Evolutionary conservation across 2,888 invertebrate species (phyloP).

Genomic region (Camptogramma bilineatum): DNA sequence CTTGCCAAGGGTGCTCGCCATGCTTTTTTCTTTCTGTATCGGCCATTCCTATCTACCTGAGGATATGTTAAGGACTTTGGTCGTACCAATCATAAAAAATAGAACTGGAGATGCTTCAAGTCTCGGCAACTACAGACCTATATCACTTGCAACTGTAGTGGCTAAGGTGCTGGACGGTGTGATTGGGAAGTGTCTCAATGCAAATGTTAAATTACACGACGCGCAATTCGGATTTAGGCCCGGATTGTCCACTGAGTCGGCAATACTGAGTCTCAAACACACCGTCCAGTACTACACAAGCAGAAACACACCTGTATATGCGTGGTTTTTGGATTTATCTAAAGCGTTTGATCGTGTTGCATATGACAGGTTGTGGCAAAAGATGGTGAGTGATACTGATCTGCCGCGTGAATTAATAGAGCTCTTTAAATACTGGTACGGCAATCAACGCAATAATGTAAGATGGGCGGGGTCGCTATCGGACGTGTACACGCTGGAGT

Average conservation of each 20-base stretch:
- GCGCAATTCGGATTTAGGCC: neutral
- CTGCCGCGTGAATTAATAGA: too few relatives aligned
- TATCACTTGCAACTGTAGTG: slow-evolving; percentile 7
- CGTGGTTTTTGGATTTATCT: slow-evolving; percentile 2
- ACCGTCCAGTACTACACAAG: neutral
- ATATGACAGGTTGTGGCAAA: slow-evolving; percentile 2
- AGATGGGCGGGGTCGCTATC: too few relatives aligned
- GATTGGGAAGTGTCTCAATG: neutral
- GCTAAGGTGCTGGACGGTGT: slow-evolving; percentile 8
- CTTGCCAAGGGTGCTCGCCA: slow-evolving; percentile 6
- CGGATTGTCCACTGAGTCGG: neutral
- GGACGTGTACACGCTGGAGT: too few relatives aligned
- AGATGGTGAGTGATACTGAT: neutral
- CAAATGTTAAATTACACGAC: neutral
- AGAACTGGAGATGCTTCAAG: slow-evolving; percentile 4
- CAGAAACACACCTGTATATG: neutral
- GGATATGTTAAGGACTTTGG: neutral
- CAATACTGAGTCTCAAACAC: too few relatives aligned
- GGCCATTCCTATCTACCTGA: slow-evolving; percentile 6
- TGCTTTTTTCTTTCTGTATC: slow-evolving; percentile 5
- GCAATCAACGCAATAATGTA: too few relatives aligned
- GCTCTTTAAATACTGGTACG: too few relatives aligned
- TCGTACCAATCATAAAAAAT: neutral
- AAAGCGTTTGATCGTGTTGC: neutral
- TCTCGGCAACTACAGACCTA: slow-evolving; percentile 6